Evolutionary conservation across 2,113 vertebrate species (phyloP).

Genomic region (Microcebus murinus): DNA sequence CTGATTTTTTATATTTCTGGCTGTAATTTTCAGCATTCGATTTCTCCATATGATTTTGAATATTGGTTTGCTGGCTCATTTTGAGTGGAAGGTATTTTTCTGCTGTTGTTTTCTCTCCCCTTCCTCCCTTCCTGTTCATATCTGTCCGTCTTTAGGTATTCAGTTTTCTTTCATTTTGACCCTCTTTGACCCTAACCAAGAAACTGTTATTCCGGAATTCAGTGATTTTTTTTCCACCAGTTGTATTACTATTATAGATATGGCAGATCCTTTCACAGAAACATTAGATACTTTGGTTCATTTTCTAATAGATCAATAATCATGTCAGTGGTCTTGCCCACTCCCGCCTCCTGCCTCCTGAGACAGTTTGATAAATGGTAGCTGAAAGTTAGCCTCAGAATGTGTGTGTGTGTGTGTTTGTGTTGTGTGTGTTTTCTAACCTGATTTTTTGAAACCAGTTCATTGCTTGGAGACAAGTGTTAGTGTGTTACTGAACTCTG

Average conservation of each 20-base stretch:
- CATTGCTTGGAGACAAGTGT: neutral
- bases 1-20: conserved; percentile 22
- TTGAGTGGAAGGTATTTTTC: neutral
- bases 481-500: neutral
- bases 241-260: neutral
- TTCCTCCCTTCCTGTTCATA: neutral
- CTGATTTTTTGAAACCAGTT: conserved; percentile 23
- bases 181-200: neutral
- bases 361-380: neutral
- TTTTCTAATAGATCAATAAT: neutral
- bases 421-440: neutral
- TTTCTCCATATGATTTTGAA: neutral
- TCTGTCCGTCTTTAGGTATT: neutral
- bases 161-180: neutral
- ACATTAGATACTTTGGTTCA: neutral
- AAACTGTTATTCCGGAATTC: neutral
- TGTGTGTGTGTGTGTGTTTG: neutral
- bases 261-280: neutral
- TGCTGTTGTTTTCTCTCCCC: neutral
- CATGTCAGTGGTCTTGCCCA: neutral
- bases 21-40: neutral
- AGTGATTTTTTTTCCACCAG: neutral
- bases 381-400: neutral
- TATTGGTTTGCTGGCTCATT: neutral
- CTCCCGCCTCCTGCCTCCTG: neutral